Conservation (phyloP, 1,140 invertebrate species). For the Trachymyrmex septentrionalis region DNA sequence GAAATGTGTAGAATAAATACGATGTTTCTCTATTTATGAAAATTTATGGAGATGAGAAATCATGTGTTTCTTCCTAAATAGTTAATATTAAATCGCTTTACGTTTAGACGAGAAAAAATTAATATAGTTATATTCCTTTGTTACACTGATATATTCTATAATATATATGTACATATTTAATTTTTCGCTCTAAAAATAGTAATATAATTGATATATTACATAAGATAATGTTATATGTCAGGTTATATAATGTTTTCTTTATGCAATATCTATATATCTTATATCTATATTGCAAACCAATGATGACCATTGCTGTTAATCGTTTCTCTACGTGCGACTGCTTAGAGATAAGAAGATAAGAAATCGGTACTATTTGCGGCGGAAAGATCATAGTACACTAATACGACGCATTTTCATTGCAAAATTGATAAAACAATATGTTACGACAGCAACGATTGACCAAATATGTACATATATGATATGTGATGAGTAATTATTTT, state of each 20-base stretch:
- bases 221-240: background rate
- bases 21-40: background rate
- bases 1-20: background rate
- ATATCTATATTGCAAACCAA: background rate
- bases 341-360: constrained; percentile 44
- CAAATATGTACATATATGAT: constrained; percentile 1
- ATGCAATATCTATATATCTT: too few species aligned
- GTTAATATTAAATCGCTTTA: background rate
- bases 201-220: background rate
- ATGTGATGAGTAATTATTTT: constrained; percentile 2
- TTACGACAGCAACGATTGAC: background rate
- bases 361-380: background rate
- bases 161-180: too few species aligned
- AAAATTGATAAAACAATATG: constrained; percentile 12
- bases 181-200: too few species aligned
- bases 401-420: background rate
- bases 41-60: background rate
- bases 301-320: background rate
- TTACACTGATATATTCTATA: too few species aligned
- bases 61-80: background rate
- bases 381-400: constrained; percentile 11
- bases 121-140: too few species aligned
- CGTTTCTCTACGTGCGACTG: background rate
- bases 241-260: background rate
- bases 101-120: background rate